phyloP scores from a whole-genome alignment of 2,797 vertebrate genomes.

The Syngnathus rostellatus region DNA sequence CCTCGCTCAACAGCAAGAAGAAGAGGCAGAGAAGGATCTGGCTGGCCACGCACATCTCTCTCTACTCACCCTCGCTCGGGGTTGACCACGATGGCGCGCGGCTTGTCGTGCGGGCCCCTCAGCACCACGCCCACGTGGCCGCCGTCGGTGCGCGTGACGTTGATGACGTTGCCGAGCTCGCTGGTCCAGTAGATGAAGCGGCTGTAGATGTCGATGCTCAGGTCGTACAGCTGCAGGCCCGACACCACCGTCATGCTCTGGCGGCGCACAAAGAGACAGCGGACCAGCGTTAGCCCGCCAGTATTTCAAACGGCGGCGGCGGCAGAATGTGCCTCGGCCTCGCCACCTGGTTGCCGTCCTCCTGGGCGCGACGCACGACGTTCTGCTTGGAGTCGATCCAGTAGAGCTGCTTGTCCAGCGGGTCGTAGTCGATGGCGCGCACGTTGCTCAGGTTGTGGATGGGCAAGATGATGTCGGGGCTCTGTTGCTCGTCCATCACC shows the following conservation, averaged over 20 bases:
- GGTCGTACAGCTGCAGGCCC: constrained; percentile 84
- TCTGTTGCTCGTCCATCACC: constrained; percentile 97
- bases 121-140: constrained; percentile 86
- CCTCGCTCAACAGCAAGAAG: too few relatives aligned
- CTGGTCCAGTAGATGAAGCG: constrained; percentile 99
- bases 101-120: constrained; percentile 83
- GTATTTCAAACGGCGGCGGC: too few relatives aligned
- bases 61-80: constrained; percentile 84
- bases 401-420: constrained; percentile 89
- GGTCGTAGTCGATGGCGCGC: constrained; percentile 91
- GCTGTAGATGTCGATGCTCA: constrained; percentile 97
- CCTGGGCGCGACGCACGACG: constrained; percentile 82
- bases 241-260: constrained; percentile 87
- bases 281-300: too few relatives aligned
- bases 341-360: constrained; percentile 91
- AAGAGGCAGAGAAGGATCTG: too few relatives aligned
- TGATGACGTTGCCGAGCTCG: constrained; percentile 93
- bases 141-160: constrained; percentile 86
- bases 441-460: constrained; percentile 91
- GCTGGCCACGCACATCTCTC: too few relatives aligned
- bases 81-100: constrained; percentile 91
- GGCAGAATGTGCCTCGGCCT: not conserved
- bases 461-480: constrained; percentile 93
- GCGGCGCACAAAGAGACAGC: not conserved
- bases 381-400: constrained; percentile 98